A percentile compares a stretch with the other conserved stretches of the same genome.
phyloP scores from a whole-genome alignment of 2,113 vertebrate genomes.

The Psophia crepitans region DNA sequence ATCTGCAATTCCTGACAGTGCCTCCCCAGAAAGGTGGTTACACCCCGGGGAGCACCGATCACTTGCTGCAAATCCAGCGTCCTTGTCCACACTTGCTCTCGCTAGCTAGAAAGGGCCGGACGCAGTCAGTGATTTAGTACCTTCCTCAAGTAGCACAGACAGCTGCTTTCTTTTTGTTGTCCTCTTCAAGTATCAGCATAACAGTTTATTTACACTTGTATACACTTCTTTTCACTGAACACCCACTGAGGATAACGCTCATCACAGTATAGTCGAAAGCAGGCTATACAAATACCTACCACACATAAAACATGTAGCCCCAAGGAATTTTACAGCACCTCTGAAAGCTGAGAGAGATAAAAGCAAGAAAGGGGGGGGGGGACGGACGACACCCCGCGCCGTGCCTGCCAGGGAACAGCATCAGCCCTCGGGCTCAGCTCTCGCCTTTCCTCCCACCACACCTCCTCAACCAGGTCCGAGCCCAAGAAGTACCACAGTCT shows the following conservation, averaged over 20 bases:
- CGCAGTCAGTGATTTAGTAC: neutral
- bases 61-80: neutral
- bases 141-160: neutral
- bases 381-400: neutral
- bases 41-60: accelerated
- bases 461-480: neutral
- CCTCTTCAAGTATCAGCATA: constrained; percentile 61
- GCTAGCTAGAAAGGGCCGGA: neutral
- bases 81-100: neutral
- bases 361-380: neutral
- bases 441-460: neutral
- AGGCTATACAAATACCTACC: constrained; percentile 61
- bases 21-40: neutral
- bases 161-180: neutral
- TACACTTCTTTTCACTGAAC: constrained; percentile 12
- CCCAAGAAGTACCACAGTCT: neutral
- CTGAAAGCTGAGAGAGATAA: neutral
- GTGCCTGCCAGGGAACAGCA: neutral
- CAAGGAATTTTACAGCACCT: constrained; percentile 49
- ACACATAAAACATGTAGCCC: constrained; percentile 45
- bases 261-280: constrained; percentile 53
- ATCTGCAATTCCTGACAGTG: neutral
- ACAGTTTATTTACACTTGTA: constrained; percentile 58
- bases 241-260: neutral
- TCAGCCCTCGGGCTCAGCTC: neutral